Evolutionary conservation across 1,140 invertebrate species (phyloP).

Genomic region (Drosophila melanica): DNA sequence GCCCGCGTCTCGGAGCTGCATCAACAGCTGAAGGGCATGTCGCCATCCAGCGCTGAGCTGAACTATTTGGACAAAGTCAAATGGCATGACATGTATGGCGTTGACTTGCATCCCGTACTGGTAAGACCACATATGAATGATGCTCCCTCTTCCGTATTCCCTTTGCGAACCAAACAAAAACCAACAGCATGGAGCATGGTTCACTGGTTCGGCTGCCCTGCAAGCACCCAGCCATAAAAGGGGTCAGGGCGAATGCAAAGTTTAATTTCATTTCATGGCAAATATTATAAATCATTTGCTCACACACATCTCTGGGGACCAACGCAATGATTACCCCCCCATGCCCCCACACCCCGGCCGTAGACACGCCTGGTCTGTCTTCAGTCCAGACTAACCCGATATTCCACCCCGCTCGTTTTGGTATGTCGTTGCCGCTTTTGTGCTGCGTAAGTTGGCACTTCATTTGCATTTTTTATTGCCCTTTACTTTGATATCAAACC

Average conservation of each 20-base stretch:
- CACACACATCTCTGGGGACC: slow-evolving; percentile 51
- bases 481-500: slow-evolving; percentile 82
- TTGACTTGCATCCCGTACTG: slow-evolving; percentile 92
- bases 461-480: slow-evolving; percentile 83
- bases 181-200: slow-evolving; percentile 35
- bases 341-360: slow-evolving; percentile 4
- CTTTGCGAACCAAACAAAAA: background rate
- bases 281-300: slow-evolving; percentile 82
- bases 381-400: slow-evolving; percentile 28
- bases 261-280: slow-evolving; percentile 80
- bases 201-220: slow-evolving; percentile 13
- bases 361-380: slow-evolving; percentile 45
- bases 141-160: background rate
- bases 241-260: slow-evolving; percentile 73
- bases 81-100: slow-evolving; percentile 98
- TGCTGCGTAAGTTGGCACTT: slow-evolving; percentile 81
- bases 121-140: slow-evolving; percentile 74
- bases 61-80: slow-evolving; percentile 98
- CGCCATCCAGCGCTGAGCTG: slow-evolving; percentile 90
- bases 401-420: slow-evolving; percentile 13
- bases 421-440: slow-evolving; percentile 46
- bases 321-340: slow-evolving; percentile 60
- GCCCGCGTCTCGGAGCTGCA: slow-evolving; percentile 94
- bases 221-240: slow-evolving; percentile 51
- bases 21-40: slow-evolving; percentile 87